Conservation (phyloP, 2,113 vertebrate genomes). For the Macaca nemestrina region DNA sequence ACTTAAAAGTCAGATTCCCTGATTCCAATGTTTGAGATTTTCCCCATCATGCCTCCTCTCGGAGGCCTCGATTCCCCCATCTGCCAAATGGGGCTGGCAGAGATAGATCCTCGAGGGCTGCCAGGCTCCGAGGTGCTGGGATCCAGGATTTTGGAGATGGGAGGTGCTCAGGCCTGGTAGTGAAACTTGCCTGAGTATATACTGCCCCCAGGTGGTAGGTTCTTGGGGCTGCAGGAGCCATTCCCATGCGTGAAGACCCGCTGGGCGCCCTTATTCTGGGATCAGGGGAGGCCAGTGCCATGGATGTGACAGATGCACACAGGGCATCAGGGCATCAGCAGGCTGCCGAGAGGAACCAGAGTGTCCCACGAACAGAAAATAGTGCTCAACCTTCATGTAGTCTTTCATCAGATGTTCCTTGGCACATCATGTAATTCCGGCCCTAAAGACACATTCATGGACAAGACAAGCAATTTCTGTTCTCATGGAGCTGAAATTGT, state of each 20-base stretch:
- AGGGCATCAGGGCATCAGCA: background rate
- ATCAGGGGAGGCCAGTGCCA: background rate
- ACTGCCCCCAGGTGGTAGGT: background rate
- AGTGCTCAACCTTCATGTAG: background rate
- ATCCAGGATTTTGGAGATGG: background rate
- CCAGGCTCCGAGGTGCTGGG: background rate
- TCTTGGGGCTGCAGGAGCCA: background rate
- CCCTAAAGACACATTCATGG: background rate
- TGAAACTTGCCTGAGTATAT: conserved; percentile 4
- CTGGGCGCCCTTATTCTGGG: background rate
- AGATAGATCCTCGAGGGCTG: background rate
- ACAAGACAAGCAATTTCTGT: background rate
- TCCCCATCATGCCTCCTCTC: background rate
- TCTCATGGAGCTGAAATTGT: background rate
- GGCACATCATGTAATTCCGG: background rate
- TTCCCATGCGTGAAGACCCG: background rate
- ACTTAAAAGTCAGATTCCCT: background rate
- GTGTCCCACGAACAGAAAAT: background rate
- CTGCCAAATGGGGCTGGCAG: background rate
- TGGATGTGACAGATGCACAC: background rate
- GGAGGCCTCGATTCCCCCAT: background rate
- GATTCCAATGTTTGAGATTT: background rate
- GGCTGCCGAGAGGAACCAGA: background rate
- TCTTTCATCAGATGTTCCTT: background rate
- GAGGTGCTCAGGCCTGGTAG: rapidly evolving